Percentiles rank a stretch among this genome's conserved stretches.
Conservation (phyloP, 2,888 invertebrate species). For the Xylophagus ater region DNA sequence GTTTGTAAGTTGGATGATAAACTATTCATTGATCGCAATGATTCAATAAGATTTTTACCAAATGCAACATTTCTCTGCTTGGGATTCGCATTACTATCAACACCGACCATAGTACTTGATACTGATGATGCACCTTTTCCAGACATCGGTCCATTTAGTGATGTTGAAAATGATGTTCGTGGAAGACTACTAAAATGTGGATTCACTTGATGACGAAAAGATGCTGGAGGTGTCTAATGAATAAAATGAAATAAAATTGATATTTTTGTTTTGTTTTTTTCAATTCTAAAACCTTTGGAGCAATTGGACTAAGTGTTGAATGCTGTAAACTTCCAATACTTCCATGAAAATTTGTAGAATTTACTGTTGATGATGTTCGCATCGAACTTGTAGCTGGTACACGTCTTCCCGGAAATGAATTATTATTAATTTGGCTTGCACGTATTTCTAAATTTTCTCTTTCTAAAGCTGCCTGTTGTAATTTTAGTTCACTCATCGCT, state of each 20-base stretch:
- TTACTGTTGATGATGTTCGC: slow-evolving; percentile 9
- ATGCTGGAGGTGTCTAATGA: slow-evolving; percentile 60
- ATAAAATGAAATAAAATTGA: slow-evolving; percentile 4
- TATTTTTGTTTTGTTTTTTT: not conserved
- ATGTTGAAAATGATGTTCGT: slow-evolving; percentile 50
- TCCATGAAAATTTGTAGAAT: slow-evolving; percentile 25
- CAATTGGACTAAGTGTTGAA: slow-evolving; percentile 25
- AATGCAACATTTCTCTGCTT: slow-evolving; percentile 57
- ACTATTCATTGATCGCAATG: slow-evolving; percentile 12
- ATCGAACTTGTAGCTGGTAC: slow-evolving; percentile 24
- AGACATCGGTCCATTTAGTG: no score
- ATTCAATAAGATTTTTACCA: slow-evolving; percentile 48
- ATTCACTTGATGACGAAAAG: slow-evolving; percentile 60
- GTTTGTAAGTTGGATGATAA: slow-evolving; percentile 11
- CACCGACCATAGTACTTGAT: slow-evolving; percentile 13
- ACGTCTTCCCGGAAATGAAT: slow-evolving; percentile 27
- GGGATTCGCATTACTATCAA: slow-evolving; percentile 28
- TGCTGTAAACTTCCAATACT: slow-evolving; percentile 36
- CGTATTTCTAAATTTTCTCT: slow-evolving; percentile 75
- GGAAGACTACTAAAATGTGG: slow-evolving; percentile 74
- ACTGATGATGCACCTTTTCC: slow-evolving; percentile 18
- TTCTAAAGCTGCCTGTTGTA: slow-evolving; percentile 76
- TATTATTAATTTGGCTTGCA: slow-evolving; percentile 33
- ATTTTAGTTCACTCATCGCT: slow-evolving; percentile 82
- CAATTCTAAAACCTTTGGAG: slow-evolving; percentile 38